phyloP scores from a whole-genome alignment of 2,888 invertebrate species.

The Leptinotarsa haldemani region DNA sequence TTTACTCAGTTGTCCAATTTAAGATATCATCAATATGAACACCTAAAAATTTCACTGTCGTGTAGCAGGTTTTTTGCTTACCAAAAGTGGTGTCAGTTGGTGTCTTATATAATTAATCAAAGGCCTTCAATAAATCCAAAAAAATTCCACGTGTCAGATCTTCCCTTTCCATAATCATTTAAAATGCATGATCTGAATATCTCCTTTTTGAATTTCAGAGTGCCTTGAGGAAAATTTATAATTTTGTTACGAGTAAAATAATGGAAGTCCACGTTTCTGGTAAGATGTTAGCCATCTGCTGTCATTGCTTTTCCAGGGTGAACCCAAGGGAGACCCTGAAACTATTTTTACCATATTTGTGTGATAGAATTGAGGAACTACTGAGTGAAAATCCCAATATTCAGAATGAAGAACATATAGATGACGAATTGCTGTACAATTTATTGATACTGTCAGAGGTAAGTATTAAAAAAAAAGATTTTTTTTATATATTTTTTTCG shows the following conservation, averaged over 20 bases:
- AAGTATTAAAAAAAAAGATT: no score
- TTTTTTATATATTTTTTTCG: no score
- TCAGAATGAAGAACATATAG: conserved; percentile 79
- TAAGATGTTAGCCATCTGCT: conserved; percentile 79
- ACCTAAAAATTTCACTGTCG: not conserved
- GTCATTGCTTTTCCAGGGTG: conserved; percentile 74
- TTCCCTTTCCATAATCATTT: no score
- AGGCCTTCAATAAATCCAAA: no score
- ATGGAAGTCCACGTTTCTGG: conserved; percentile 88
- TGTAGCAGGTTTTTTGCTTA: not conserved
- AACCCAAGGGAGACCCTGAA: conserved; percentile 78
- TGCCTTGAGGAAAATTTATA: conserved; percentile 80
- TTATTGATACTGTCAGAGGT: conserved; percentile 79
- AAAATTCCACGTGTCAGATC: no score
- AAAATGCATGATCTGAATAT: no score
- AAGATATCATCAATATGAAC: not conserved
- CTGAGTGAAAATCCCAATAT: conserved; percentile 75
- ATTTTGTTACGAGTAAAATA: conserved; percentile 80
- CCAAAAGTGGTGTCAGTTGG: not conserved
- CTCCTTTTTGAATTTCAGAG: conserved; percentile 60
- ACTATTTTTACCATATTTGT: conserved; percentile 79
- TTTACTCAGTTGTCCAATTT: not conserved
- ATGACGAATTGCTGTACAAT: conserved; percentile 83
- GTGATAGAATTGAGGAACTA: conserved; percentile 73
- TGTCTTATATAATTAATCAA: not conserved